phyloP scores from a whole-genome alignment of 2,797 vertebrate genomes.

The Zalophus californianus region DNA sequence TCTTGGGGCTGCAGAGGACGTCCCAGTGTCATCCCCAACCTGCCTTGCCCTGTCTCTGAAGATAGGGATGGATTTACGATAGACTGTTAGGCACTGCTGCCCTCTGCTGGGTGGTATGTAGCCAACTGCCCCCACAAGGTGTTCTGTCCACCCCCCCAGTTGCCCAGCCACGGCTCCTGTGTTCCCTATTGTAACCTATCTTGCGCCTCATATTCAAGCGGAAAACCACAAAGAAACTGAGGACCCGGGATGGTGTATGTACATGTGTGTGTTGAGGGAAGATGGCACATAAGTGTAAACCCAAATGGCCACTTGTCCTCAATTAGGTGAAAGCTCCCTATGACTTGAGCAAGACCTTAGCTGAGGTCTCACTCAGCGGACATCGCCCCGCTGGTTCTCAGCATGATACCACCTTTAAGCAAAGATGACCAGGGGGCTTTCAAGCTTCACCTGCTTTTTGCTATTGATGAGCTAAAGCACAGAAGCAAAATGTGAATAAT shows the following conservation, averaged over 20 bases:
- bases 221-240: constrained; percentile 23
- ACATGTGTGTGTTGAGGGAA: background rate
- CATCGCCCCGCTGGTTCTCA: background rate
- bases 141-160: background rate
- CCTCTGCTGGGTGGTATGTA: constrained; percentile 83
- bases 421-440: background rate
- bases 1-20: background rate
- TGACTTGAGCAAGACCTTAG: background rate
- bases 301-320: background rate
- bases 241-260: background rate
- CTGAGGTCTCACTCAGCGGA: background rate
- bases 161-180: background rate
- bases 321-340: background rate
- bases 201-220: background rate
- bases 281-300: background rate
- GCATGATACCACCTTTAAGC: background rate
- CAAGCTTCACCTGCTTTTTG: constrained; percentile 37
- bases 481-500: constrained; percentile 74
- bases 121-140: background rate
- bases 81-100: constrained; percentile 76
- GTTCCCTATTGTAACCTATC: background rate
- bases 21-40: background rate
- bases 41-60: constrained; percentile 3
- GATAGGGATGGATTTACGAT: background rate
- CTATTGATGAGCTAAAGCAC: constrained; percentile 27